Evolutionary conservation across 2,797 vertebrate species (phyloP).

Genomic region (Tinamus major): DNA sequence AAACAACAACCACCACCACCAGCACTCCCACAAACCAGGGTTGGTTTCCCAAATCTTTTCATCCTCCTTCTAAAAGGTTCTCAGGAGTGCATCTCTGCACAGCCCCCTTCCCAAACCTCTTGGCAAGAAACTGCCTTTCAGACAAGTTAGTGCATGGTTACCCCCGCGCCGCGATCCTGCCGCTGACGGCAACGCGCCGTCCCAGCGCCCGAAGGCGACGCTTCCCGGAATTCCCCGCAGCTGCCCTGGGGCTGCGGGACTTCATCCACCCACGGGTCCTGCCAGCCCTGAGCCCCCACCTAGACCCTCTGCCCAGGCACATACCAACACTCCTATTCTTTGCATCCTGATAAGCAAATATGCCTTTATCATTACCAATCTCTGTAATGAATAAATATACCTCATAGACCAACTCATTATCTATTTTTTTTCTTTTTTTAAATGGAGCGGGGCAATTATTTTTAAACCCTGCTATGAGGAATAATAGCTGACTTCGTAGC

Average conservation of each 20-base stretch:
- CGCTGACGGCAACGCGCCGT: accelerated
- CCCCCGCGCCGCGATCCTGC: not conserved
- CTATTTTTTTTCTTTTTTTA: not conserved
- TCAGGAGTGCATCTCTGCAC: not conserved
- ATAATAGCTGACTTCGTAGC: conserved; percentile 69
- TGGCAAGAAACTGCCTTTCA: not conserved
- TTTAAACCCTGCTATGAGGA: conserved; percentile 73
- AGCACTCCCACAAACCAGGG: not conserved
- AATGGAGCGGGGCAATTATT: conserved; percentile 66
- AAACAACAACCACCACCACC: not conserved
- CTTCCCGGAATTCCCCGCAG: not conserved
- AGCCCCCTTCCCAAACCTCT: not conserved
- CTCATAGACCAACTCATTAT: conserved; percentile 22
- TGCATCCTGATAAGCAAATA: not conserved
- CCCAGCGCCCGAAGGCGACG: not conserved
- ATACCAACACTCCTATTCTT: not conserved
- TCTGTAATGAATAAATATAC: conserved; percentile 34
- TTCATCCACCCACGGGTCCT: not conserved
- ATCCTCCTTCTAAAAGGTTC: not conserved
- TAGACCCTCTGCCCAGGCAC: accelerated
- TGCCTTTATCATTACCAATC: not conserved
- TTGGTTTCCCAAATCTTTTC: not conserved
- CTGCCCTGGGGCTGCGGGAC: not conserved
- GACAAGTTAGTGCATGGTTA: accelerated
- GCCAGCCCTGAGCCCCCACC: not conserved